Conservation (phyloP, 1,140 invertebrate genomes). For the Oreohelix idahoensis region DNA sequence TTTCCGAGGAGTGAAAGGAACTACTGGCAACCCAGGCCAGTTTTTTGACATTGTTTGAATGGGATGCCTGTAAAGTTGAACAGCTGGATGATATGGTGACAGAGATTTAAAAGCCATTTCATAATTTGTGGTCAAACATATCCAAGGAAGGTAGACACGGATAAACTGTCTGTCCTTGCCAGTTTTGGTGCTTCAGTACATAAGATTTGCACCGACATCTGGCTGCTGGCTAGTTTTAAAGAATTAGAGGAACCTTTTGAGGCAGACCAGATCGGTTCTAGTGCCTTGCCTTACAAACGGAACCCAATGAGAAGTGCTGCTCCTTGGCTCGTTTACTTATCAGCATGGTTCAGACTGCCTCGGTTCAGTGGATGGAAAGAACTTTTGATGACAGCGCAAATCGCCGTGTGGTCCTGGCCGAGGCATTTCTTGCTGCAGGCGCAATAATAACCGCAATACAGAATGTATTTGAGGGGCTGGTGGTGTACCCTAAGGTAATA, state of each 20-base stretch:
- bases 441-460: conserved; percentile 90
- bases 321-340: conserved; percentile 93
- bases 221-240: conserved; percentile 92
- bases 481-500: conserved; percentile 93
- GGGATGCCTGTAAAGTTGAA: conserved; percentile 82
- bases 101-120: conserved; percentile 81
- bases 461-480: conserved; percentile 92
- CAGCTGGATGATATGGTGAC: conserved; percentile 80
- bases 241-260: conserved; percentile 99
- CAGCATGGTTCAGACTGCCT: conserved; percentile 81
- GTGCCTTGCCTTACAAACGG: conserved; percentile 91
- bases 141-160: conserved; percentile 92
- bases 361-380: conserved; percentile 97
- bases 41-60: conserved; percentile 94
- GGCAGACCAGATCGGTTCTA: conserved; percentile 90
- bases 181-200: conserved; percentile 89
- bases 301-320: conserved; percentile 98
- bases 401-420: conserved; percentile 89
- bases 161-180: conserved; percentile 83
- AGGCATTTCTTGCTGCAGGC: conserved; percentile 94
- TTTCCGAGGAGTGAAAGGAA: conserved; percentile 98
- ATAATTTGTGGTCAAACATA: conserved; percentile 97
- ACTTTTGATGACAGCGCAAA: conserved; percentile 98
- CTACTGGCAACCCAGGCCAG: conserved; percentile 98
- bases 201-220: conserved; percentile 92